phyloP scores from a whole-genome alignment of 2,113 vertebrate species.

The Sapayoa aenigma region DNA sequence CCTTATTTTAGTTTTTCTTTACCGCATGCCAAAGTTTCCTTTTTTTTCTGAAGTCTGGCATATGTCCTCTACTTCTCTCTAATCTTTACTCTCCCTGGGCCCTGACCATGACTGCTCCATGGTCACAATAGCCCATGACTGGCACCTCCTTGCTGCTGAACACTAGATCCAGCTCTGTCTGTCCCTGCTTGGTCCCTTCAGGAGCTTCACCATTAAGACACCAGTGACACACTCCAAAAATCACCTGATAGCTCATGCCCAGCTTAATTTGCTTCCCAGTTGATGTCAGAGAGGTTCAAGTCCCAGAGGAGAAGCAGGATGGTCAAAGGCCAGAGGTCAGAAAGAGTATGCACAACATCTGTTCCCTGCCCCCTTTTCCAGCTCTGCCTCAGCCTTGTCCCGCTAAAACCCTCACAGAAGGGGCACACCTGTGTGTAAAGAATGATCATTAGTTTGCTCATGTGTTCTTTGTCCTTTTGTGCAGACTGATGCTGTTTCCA shows the following conservation, averaged over 20 bases:
- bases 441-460: neutral
- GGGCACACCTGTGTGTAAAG: neutral
- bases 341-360: neutral
- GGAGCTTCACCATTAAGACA: too few species aligned
- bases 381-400: neutral
- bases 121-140: neutral
- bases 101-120: neutral
- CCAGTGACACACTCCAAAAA: neutral
- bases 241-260: rapidly evolving
- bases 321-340: neutral
- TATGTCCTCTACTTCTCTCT: neutral
- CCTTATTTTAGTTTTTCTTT: neutral
- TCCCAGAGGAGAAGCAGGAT: neutral
- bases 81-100: neutral
- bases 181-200: neutral
- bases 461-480: neutral
- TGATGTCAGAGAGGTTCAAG: neutral
- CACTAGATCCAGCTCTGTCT: neutral
- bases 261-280: neutral
- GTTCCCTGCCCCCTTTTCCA: neutral
- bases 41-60: neutral
- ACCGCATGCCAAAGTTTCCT: neutral
- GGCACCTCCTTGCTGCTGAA: neutral
- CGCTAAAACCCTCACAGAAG: neutral
- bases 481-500: neutral